phyloP scores from a whole-genome alignment of 2,113 vertebrate genomes.

The Vulpes lagopus region DNA sequence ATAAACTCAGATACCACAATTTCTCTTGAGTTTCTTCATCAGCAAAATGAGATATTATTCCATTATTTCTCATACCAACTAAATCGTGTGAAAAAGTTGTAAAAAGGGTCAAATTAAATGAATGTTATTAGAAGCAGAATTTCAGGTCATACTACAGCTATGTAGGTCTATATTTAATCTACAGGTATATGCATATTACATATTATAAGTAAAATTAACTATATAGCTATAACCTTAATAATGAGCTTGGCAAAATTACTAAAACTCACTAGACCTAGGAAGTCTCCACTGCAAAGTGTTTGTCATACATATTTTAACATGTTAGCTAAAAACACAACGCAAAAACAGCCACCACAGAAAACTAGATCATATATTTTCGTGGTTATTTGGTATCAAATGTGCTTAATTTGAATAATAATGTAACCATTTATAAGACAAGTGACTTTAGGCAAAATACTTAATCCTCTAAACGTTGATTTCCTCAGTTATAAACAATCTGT shows the following conservation, averaged over 20 bases:
- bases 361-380: background rate
- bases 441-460: conserved; percentile 7
- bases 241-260: background rate
- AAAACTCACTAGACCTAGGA: background rate
- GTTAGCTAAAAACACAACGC: background rate
- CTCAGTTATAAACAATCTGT: background rate
- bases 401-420: conserved; percentile 42
- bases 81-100: background rate
- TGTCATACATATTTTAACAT: background rate
- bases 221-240: conserved; percentile 4
- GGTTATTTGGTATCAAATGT: background rate
- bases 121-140: background rate
- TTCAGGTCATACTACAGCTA: background rate
- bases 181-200: background rate
- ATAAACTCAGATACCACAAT: background rate
- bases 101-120: background rate
- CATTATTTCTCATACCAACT: background rate
- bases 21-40: background rate
- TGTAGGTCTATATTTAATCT: background rate
- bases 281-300: background rate
- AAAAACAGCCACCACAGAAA: background rate
- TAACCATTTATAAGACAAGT: background rate
- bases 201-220: background rate
- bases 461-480: background rate
- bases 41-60: background rate